Conservation (phyloP, 2,113 vertebrate genomes). For the Muntiacus muntjak region DNA sequence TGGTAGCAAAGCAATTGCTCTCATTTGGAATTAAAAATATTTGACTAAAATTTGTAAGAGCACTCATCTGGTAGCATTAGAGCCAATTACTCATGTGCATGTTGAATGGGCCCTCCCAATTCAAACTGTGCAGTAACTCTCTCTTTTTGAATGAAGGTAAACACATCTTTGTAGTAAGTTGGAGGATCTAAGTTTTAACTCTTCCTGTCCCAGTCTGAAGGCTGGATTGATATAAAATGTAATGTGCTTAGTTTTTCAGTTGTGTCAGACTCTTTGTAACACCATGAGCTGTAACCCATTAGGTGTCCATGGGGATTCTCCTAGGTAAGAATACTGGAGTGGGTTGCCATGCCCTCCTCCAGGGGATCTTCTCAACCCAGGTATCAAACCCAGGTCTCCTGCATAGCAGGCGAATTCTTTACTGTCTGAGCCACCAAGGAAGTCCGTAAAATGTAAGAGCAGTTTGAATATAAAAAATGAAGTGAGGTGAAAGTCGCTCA, state of each 20-base stretch:
- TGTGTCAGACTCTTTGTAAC: not conserved
- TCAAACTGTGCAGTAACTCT: not conserved
- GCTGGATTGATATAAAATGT: not conserved
- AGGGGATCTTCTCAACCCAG: not conserved
- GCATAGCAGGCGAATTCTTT: not conserved
- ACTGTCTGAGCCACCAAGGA: not conserved
- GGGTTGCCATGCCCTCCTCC: not conserved
- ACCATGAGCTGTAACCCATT: not conserved
- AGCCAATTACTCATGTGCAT: not conserved
- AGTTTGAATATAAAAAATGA: not conserved
- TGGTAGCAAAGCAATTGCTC: not conserved
- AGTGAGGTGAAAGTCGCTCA: not conserved
- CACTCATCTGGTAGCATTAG: not conserved
- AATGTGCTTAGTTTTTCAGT: not conserved
- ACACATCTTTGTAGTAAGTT: not conserved
- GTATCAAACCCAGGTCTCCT: not conserved
- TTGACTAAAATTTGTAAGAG: not conserved
- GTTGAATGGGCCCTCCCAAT: not conserved
- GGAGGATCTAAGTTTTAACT: not conserved
- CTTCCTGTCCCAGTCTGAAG: not conserved
- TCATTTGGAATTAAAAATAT: constrained; percentile 11
- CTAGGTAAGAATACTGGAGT: not conserved
- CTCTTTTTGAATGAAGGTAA: not conserved
- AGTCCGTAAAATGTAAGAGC: not conserved
- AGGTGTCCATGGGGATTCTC: not conserved